Conservation (phyloP, 2,888 invertebrate species). For the Heterodera filipjevi region DNA sequence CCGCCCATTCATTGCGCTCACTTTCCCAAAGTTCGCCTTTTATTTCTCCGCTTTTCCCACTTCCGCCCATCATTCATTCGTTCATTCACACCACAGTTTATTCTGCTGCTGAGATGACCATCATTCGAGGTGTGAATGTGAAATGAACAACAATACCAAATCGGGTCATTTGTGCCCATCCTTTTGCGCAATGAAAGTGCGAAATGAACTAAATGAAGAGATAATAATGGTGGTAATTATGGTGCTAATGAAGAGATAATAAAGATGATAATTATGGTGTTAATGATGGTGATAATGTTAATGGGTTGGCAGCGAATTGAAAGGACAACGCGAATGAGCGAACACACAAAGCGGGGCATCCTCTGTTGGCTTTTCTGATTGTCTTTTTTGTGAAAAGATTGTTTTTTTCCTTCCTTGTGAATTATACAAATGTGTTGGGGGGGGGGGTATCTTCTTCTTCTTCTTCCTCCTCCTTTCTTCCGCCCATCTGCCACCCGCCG, state of each 20-base stretch:
- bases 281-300: too few species aligned
- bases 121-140: constrained; percentile 6
- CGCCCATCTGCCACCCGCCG: neutral
- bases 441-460: too few species aligned
- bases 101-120: neutral
- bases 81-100: neutral
- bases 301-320: too few species aligned
- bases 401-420: neutral
- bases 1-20: neutral
- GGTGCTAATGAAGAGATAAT: too few species aligned
- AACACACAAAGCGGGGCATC: too few species aligned
- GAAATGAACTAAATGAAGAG: neutral
- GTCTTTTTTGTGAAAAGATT: neutral
- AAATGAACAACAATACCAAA: neutral
- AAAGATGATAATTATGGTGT: too few species aligned
- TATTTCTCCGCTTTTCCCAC: neutral
- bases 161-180: neutral
- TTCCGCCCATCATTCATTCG: neutral
- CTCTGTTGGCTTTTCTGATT: neutral
- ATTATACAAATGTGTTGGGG: neutral
- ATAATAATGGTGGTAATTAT: too few species aligned
- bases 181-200: neutral
- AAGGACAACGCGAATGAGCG: too few species aligned
- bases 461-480: neutral
- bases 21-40: neutral